Conservation (phyloP, 1,140 invertebrate species). For the Sinella curviseta region DNA sequence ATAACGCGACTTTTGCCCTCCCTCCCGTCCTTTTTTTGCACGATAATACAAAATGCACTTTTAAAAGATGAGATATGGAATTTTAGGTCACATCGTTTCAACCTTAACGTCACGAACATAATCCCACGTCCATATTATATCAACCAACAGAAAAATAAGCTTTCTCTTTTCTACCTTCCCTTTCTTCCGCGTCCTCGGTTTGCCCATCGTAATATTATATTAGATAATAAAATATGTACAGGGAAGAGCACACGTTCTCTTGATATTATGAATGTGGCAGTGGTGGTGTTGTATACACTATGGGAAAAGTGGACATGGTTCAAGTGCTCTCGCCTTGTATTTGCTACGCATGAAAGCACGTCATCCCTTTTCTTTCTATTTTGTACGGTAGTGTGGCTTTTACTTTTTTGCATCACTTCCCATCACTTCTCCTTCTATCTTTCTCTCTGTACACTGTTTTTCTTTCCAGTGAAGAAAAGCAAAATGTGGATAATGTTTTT, state of each 20-base stretch:
- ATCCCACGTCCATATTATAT: no score
- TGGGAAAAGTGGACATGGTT: slow-evolving; percentile 23
- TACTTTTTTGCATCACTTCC: slow-evolving; percentile 1
- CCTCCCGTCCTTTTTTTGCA: no score
- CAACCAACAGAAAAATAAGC: no score
- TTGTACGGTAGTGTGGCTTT: neutral
- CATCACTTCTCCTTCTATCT: neutral
- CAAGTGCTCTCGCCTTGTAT: slow-evolving; percentile 11
- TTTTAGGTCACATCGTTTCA: slow-evolving; percentile 10
- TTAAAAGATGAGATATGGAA: neutral
- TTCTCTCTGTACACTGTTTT: no score
- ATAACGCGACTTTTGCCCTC: no score
- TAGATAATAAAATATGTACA: no score
- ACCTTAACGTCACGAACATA: neutral
- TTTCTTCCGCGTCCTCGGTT: no score
- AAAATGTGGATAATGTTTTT: no score
- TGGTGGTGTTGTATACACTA: neutral
- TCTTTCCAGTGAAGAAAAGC: no score
- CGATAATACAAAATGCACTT: neutral
- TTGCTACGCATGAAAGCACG: slow-evolving; percentile 12
- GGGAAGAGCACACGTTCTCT: neutral
- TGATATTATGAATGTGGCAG: neutral
- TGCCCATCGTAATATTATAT: no score
- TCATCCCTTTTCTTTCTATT: neutral
- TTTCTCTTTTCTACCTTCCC: no score